These are phyloP conservation scores for Netelia melanura DNA, from an alignment of 2,888 invertebrate genomes.

Conservation along the genomic window DNA sequence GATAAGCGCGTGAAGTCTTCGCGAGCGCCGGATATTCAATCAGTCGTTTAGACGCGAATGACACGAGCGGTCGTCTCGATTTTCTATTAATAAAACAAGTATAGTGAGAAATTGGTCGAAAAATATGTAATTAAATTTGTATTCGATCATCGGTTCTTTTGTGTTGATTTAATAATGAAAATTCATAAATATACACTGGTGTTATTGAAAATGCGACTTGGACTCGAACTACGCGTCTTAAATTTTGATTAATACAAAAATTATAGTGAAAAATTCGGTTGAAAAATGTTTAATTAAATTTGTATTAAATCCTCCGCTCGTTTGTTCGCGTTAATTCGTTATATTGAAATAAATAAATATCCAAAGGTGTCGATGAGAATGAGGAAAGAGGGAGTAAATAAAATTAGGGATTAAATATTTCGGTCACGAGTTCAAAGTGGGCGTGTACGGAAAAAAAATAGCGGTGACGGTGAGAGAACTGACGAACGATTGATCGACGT, in stretches of 20 bases:
- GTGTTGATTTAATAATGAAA: too few species aligned
- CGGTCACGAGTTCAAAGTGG: conserved; percentile 3
- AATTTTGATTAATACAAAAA: conserved; percentile 4
- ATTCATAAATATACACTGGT: too few species aligned
- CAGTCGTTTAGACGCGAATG: conserved; percentile 66
- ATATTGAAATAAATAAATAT: too few species aligned
- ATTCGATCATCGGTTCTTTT: too few species aligned
- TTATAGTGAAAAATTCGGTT: conserved; percentile 6
- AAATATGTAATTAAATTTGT: background rate
- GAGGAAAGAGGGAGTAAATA: background rate
- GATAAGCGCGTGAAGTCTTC: conserved; percentile 36
- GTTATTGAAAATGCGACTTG: background rate
- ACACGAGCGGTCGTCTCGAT: conserved; percentile 50
- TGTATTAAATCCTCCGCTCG: too few species aligned
- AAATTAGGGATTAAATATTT: conserved; percentile 22
- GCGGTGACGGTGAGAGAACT: conserved; percentile 9
- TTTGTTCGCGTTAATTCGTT: too few species aligned
- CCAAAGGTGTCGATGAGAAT: too few species aligned
- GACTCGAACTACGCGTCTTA: conserved; percentile 56
- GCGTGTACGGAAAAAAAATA: conserved; percentile 26
- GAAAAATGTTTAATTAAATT: background rate
- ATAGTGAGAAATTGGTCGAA: background rate
- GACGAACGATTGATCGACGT: conserved; percentile 49
- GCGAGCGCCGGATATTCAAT: conserved; percentile 48
- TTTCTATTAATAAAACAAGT: conserved; percentile 10